Base-by-base conservation (phyloP, 2,113 vertebrate species). In the Zeus faber region DNA sequence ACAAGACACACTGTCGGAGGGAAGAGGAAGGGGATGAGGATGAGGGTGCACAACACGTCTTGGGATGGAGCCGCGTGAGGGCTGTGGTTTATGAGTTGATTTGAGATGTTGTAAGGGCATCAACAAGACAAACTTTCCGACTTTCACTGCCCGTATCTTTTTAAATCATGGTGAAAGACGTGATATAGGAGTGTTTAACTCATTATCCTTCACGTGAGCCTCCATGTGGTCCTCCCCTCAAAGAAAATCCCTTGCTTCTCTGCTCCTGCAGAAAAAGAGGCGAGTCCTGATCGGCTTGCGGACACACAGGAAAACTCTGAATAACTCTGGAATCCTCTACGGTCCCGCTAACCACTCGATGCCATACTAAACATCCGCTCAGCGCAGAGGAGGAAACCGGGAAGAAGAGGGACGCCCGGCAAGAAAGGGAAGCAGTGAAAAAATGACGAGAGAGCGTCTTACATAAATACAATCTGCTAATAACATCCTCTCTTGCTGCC, bases 281-380 rank as follows among this genome's bases (percentile, higher is more conserved):
- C 3, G 6, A 55, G 2, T 11, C 25, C 43, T 26, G 49, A 22
- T 56, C 33, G 55, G 52, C 17, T 55, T 61, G n/a, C 49, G 43
- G 24, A 27, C 62, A 22, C 43, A 76, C 18, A 26, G 47, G 20
- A 69, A 77, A 70, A 67, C 62, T 63, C 33, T 54, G 54, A 79
- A 79, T 49, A 67, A 76, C 62, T 66, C 1, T 60, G 45, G 45
- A 47, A 74, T 58, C 56, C 60, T 76, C 67, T 54, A 39, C 40
- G 65, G 76, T 58, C 58, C 54, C 37, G 44, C 40, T 64, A 61
- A 62, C 40, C 62, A 49, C 27, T 39, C 13, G 21, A 23, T 58
- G 58, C 54, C 49, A 23, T 37, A 33, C 43, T 62, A 58, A 62
- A 62, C 62, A 66, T 63, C 65, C 31, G 48, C 62, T 27, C 46